Percentiles rank a stretch among this genome's conserved stretches.
phyloP scores from a whole-genome alignment of 2,113 vertebrate genomes.

The Leucopsar rothschildi region DNA sequence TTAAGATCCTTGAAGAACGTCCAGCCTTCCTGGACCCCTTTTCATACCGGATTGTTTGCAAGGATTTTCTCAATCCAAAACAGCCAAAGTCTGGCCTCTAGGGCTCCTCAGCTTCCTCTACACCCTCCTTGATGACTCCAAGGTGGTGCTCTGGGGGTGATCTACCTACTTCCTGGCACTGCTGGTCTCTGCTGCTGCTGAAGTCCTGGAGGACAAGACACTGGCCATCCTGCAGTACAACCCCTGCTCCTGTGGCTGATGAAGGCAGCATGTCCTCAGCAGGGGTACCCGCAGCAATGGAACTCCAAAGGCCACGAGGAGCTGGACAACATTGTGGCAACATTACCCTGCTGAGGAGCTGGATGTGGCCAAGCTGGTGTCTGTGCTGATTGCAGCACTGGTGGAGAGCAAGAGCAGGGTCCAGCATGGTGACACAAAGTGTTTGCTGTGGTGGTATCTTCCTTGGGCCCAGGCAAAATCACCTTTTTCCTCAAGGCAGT shows the following conservation, averaged over 20 bases:
- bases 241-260: conserved; percentile 79
- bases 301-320: conserved; percentile 83
- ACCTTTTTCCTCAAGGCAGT: conserved; percentile 80
- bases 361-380: conserved; percentile 78
- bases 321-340: conserved; percentile 76
- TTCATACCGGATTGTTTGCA: background rate
- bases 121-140: conserved; percentile 79
- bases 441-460: conserved; percentile 79
- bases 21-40: background rate
- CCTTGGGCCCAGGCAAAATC: conserved; percentile 76
- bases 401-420: conserved; percentile 83
- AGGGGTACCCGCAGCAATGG: conserved; percentile 77
- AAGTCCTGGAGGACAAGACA: conserved; percentile 81
- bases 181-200: conserved; percentile 75
- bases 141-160: conserved; percentile 82
- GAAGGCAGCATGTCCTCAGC: conserved; percentile 74
- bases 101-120: conserved; percentile 80
- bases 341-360: conserved; percentile 76
- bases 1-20: background rate
- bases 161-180: conserved; percentile 79
- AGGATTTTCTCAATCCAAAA: background rate
- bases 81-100: background rate
- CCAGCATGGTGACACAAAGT: conserved; percentile 83
- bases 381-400: conserved; percentile 80
- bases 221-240: conserved; percentile 76